Conservation (phyloP, 2,113 vertebrate genomes). For the Chitala chitala region DNA sequence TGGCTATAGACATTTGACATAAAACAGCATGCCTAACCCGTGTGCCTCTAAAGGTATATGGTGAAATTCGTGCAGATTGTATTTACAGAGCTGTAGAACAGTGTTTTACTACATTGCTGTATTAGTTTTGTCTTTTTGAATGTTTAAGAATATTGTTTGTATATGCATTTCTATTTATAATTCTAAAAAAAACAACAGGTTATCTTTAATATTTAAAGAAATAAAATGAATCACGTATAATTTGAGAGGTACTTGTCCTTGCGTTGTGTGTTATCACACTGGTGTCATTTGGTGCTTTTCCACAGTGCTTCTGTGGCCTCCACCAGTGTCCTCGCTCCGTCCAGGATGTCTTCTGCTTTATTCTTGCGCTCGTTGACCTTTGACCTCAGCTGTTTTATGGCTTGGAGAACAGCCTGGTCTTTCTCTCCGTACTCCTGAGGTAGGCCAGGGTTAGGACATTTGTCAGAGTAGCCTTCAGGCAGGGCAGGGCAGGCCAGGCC, state of each 20-base stretch:
- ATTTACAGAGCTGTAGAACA: neutral
- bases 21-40: neutral
- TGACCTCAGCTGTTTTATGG: slow-evolving; percentile 32
- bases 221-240: slow-evolving; percentile 14
- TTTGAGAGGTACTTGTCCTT: neutral
- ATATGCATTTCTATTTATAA: slow-evolving; percentile 24
- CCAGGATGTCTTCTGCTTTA: slow-evolving; percentile 38
- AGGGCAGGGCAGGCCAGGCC: neutral
- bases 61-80: neutral
- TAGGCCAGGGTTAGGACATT: neutral
- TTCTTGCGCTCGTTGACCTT: slow-evolving; percentile 40
- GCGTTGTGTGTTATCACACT: neutral
- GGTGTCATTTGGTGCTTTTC: neutral
- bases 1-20: slow-evolving; percentile 2
- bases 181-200: slow-evolving; percentile 2
- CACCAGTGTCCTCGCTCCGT: slow-evolving; percentile 40
- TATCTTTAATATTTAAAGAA: slow-evolving; percentile 32
- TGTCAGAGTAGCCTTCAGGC: neutral
- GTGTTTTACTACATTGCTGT: neutral
- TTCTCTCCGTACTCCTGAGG: slow-evolving; percentile 37
- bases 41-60: neutral
- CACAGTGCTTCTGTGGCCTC: slow-evolving; percentile 38
- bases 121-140: neutral
- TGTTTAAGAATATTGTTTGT: slow-evolving; percentile 10
- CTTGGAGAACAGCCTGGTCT: slow-evolving; percentile 40